Evolutionary conservation across 2,888 invertebrate genomes (phyloP).

Genomic region (Torymus aiolomorphi): DNA sequence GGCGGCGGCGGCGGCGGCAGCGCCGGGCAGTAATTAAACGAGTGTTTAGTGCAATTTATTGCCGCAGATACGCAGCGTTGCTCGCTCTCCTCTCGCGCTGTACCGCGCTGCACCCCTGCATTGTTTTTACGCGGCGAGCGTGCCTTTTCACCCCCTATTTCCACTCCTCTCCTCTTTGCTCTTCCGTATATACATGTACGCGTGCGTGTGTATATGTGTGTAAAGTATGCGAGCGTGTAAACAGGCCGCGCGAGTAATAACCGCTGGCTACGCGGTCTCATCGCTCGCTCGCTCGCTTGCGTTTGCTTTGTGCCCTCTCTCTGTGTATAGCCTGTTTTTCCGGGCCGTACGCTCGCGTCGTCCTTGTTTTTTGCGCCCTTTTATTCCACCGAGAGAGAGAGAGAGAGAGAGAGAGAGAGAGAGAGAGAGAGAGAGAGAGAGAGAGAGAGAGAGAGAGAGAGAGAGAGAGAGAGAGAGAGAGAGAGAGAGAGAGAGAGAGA

Average conservation of each 20-base stretch:
- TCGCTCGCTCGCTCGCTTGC: neutral
- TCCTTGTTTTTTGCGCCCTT: too few relatives aligned
- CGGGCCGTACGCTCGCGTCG: too few relatives aligned
- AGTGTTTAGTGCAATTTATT: constrained; percentile 63
- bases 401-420: too few relatives aligned
- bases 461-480: too few relatives aligned
- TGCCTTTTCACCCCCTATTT: neutral
- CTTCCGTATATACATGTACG: neutral
- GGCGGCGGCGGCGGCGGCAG: too few relatives aligned
- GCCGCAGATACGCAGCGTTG: constrained; percentile 54
- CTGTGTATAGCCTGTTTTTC: too few relatives aligned
- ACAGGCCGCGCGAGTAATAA: constrained; percentile 27
- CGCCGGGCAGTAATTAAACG: constrained; percentile 60
- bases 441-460: too few relatives aligned
- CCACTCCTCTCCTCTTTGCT: neutral
- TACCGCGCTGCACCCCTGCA: neutral
- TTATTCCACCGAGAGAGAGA: too few relatives aligned
- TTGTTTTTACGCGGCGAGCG: constrained; percentile 50
- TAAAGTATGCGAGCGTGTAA: neutral
- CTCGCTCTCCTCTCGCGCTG: constrained; percentile 7
- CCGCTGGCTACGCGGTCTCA: neutral
- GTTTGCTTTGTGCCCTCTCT: neutral
- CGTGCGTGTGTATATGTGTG: neutral
- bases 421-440: too few relatives aligned
- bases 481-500: too few relatives aligned